These are phyloP conservation scores for Atta texana DNA, from an alignment of 1,140 invertebrate species.

Conservation along the genomic window DNA sequence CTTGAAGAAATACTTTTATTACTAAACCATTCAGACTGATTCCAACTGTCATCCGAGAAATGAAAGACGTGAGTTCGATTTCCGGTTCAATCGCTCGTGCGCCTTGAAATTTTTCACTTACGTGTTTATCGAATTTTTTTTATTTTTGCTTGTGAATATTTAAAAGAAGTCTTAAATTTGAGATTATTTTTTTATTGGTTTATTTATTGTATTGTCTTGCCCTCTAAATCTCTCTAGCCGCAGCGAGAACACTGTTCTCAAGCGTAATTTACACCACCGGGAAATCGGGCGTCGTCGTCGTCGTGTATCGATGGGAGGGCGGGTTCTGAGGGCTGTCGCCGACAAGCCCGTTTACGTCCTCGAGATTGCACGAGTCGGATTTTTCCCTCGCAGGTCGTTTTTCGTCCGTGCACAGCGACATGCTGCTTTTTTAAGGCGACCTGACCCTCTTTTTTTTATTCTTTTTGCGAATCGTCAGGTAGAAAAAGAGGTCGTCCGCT, in stretches of 20 bases:
- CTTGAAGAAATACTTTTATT: background rate
- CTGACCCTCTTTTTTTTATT: background rate
- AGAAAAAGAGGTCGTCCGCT: constrained; percentile 56
- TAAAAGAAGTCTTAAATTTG: background rate
- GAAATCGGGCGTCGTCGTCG: background rate
- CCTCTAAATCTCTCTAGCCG: constrained; percentile 37
- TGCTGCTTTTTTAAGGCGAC: constrained; percentile 40
- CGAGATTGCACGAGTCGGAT: constrained; percentile 61
- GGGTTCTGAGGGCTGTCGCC: constrained; percentile 6
- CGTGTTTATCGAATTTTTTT: background rate
- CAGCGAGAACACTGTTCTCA: constrained; percentile 52
- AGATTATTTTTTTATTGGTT: background rate
- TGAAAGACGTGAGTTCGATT: constrained; percentile 10
- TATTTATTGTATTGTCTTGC: constrained; percentile 51
- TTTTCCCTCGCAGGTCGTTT: constrained; percentile 63
- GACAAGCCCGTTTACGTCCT: constrained; percentile 51
- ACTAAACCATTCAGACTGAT: background rate
- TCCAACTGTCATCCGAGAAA: no score
- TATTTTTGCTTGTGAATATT: background rate
- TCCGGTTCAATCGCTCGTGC: constrained; percentile 1
- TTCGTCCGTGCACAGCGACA: background rate
- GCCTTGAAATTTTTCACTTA: background rate
- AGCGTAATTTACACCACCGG: constrained; percentile 68
- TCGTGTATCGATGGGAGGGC: constrained; percentile 13
- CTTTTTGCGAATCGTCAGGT: constrained; percentile 24